These are phyloP conservation scores for Acronicta psi DNA, from an alignment of 2,888 invertebrate genomes.

Conservation along the genomic window DNA sequence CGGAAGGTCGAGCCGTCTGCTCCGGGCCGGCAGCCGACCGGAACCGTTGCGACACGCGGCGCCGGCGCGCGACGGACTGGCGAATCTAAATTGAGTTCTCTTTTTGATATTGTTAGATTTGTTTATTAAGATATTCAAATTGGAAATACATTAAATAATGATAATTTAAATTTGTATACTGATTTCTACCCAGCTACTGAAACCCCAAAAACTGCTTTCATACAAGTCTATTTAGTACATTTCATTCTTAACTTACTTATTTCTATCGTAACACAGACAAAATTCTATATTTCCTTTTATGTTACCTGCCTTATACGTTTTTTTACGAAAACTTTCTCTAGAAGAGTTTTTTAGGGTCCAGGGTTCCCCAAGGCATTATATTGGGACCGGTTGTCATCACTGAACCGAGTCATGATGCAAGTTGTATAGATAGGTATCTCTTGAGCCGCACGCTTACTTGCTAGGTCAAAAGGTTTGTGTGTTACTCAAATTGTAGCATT, in stretches of 20 bases:
- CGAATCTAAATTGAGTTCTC: slow-evolving; percentile 4
- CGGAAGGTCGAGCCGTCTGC: slow-evolving; percentile 46
- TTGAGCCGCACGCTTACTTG: slow-evolving; percentile 4
- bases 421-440: not conserved
- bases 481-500: slow-evolving; percentile 31
- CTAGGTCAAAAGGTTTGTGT: slow-evolving; percentile 5
- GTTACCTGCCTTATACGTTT: too few relatives aligned
- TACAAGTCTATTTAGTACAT: too few relatives aligned
- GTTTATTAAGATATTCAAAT: too few relatives aligned
- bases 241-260: too few relatives aligned
- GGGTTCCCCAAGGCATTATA: not conserved
- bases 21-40: slow-evolving; percentile 29
- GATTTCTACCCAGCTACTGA: too few relatives aligned
- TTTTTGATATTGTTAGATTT: not conserved
- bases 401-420: not conserved
- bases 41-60: slow-evolving; percentile 45
- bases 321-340: too few relatives aligned
- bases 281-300: too few relatives aligned
- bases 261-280: too few relatives aligned
- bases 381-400: not conserved
- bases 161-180: too few relatives aligned
- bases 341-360: not conserved
- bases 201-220: too few relatives aligned
- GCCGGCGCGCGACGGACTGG: slow-evolving; percentile 1
- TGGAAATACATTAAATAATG: too few relatives aligned